Evolutionary conservation across 2,888 invertebrate species (phyloP).

Genomic region (Ceriagrion tenellum): DNA sequence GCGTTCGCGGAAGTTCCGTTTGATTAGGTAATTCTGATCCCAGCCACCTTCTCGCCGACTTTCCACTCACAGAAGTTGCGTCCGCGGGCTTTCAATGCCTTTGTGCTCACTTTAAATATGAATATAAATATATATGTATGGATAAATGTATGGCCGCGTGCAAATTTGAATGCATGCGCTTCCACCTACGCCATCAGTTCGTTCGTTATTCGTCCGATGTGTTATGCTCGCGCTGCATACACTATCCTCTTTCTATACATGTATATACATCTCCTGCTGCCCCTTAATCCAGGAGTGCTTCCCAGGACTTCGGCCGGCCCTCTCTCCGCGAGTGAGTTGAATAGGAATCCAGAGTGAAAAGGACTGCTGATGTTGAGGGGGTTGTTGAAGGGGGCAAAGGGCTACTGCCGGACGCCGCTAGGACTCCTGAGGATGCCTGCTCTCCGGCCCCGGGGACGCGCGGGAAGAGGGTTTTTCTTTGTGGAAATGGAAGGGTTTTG

Average conservation of each 20-base stretch:
- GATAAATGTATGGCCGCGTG: not conserved
- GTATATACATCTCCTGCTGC: not conserved
- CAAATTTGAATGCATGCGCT: not conserved
- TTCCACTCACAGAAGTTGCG: not conserved
- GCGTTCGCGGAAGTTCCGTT: not conserved
- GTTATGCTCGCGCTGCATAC: not conserved
- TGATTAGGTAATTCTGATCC: not conserved
- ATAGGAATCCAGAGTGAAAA: not conserved
- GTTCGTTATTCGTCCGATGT: constrained; percentile 6
- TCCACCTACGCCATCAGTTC: not conserved
- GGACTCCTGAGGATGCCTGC: not conserved
- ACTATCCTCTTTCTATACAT: not conserved
- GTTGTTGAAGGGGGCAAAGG: not conserved
- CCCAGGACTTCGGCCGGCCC: not conserved
- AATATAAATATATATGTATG: not conserved
- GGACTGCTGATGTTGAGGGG: not conserved
- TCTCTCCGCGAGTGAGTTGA: not conserved
- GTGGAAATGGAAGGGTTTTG: not conserved
- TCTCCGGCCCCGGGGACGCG: not conserved
- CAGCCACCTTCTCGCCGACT: not conserved
- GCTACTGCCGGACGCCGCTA: not conserved
- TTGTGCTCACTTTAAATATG: not conserved
- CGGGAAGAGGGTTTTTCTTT: not conserved
- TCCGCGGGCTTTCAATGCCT: not conserved
- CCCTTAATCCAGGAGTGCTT: not conserved